phyloP scores from a whole-genome alignment of 2,888 invertebrate species.

The Argynnis bischoffii region DNA sequence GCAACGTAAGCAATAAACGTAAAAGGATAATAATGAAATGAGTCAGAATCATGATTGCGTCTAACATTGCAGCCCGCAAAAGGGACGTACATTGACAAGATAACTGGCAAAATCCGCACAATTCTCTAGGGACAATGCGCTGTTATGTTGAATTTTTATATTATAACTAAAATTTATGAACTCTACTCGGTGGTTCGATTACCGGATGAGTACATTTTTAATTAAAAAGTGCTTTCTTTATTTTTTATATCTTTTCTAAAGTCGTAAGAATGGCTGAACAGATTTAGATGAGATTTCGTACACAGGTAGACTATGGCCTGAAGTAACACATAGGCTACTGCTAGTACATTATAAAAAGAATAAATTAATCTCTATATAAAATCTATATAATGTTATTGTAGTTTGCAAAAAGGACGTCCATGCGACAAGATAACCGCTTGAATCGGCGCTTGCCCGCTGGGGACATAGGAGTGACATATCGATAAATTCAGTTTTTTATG shows the following conservation, averaged over 20 bases:
- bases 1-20: slow-evolving; percentile 14
- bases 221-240: too few relatives aligned
- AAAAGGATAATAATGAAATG: slow-evolving; percentile 33
- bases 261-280: too few relatives aligned
- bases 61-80: slow-evolving; percentile 40
- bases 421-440: slow-evolving; percentile 48
- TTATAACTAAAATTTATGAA: too few relatives aligned
- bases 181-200: too few relatives aligned
- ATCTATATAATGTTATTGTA: slow-evolving; percentile 28
- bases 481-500: slow-evolving; percentile 31
- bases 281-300: too few relatives aligned
- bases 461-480: slow-evolving; percentile 29
- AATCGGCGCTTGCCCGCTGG: slow-evolving; percentile 49
- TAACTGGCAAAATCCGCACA: slow-evolving; percentile 52
- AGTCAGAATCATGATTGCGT: slow-evolving; percentile 36
- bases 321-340: too few relatives aligned
- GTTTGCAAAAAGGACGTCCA: slow-evolving; percentile 39
- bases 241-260: too few relatives aligned
- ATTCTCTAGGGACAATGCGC: slow-evolving; percentile 5
- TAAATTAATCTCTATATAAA: not conserved
- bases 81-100: slow-evolving; percentile 39
- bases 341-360: too few relatives aligned
- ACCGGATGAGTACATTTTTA: too few relatives aligned
- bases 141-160: not conserved
- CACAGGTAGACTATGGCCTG: too few relatives aligned